Percentiles rank a stretch among this genome's conserved stretches.
Conservation (phyloP, 2,113 vertebrate species). For the Corythornis madagascariensis region DNA sequence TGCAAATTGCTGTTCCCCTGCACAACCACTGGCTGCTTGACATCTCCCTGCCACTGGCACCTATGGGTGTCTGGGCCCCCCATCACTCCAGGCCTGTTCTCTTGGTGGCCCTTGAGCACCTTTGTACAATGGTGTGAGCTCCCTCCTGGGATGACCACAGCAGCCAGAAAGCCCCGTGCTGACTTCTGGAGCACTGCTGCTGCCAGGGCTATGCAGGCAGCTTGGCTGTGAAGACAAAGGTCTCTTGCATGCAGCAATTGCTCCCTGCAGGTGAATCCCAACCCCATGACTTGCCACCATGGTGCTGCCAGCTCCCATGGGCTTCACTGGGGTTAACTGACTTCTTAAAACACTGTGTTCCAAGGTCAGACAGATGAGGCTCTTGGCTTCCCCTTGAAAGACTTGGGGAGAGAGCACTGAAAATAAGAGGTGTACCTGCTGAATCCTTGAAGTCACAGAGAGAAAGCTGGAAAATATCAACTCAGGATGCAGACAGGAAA, state of each 20-base stretch:
- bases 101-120: background rate
- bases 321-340: background rate
- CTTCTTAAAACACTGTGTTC: background rate
- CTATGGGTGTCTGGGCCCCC: background rate
- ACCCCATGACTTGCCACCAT: background rate
- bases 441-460: background rate
- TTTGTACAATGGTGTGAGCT: background rate
- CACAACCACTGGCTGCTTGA: accelerated
- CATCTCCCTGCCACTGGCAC: background rate
- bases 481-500: background rate
- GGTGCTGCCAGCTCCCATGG: background rate
- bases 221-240: background rate
- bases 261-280: background rate
- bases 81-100: background rate
- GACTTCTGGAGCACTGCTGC: background rate
- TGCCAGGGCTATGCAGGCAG: background rate
- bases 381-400: background rate
- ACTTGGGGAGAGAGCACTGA: background rate
- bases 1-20: background rate
- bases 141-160: background rate
- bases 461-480: background rate
- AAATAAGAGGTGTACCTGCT: background rate
- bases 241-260: background rate
- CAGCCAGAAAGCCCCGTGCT: background rate
- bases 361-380: background rate